Conservation (phyloP, 2,797 vertebrate genomes). For the Tapirus indicus region DNA sequence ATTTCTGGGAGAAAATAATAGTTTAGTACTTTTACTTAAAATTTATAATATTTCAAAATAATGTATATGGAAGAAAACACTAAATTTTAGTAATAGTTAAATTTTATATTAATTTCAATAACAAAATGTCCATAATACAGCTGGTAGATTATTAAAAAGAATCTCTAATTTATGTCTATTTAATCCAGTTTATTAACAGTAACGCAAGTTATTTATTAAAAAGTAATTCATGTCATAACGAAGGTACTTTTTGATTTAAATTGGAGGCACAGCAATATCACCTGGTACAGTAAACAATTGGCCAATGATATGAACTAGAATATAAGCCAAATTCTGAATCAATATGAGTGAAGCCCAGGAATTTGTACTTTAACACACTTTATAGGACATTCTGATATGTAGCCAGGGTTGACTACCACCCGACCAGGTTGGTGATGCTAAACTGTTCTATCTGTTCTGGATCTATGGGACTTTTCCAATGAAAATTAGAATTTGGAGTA, state of each 20-base stretch:
- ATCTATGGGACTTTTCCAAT: neutral
- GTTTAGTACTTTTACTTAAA: neutral
- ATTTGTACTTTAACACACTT: conserved; percentile 14
- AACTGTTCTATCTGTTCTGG: neutral
- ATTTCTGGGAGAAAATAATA: neutral
- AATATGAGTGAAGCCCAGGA: neutral
- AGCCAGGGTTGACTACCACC: neutral
- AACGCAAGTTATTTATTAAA: neutral
- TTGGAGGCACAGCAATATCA: neutral
- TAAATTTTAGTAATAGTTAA: neutral
- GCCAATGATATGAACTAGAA: neutral
- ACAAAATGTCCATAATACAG: neutral
- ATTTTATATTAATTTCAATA: conserved; percentile 24
- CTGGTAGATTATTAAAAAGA: neutral
- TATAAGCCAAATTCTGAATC: neutral
- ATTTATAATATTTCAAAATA: neutral
- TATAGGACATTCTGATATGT: neutral
- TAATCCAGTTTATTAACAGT: neutral
- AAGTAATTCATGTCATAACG: neutral
- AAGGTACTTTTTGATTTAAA: conserved; percentile 18
- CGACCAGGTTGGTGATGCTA: neutral
- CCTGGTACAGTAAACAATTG: neutral
- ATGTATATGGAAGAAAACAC: neutral
- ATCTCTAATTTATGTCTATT: neutral
- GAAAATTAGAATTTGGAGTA: neutral